Conservation (phyloP, 2,797 vertebrate species). For the Clamator glandarius region DNA sequence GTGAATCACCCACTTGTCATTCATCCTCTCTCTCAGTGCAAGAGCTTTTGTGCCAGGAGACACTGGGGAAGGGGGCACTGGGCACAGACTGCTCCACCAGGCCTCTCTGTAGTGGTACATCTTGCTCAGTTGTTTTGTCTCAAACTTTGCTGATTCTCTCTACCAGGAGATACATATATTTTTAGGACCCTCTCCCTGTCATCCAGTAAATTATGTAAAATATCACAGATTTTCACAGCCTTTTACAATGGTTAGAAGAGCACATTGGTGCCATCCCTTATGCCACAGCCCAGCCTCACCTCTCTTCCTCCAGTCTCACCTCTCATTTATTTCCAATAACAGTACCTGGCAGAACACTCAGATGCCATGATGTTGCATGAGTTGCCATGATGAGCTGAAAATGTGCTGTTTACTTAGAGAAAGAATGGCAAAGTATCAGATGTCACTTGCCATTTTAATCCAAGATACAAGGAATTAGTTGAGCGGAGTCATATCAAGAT, state of each 20-base stretch:
- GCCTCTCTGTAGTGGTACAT: neutral
- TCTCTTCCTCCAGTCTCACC: neutral
- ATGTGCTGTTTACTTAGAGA: neutral
- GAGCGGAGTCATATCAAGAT: neutral
- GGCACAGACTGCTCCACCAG: neutral
- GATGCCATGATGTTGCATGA: too few relatives aligned
- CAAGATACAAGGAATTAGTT: neutral
- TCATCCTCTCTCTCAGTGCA: neutral
- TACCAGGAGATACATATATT: neutral
- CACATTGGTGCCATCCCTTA: neutral
- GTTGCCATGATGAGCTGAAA: neutral
- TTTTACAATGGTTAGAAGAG: neutral
- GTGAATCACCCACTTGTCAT: accelerated
- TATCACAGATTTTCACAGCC: neutral
- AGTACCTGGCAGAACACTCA: neutral
- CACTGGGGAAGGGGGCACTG: neutral
- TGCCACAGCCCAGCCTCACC: neutral
- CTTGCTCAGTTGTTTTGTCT: neutral
- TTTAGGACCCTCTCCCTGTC: neutral
- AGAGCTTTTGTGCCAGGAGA: neutral
- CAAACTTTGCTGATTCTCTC: neutral
- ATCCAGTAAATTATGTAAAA: neutral
- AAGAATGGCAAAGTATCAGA: neutral
- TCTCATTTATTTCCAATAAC: neutral
- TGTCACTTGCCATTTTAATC: neutral